Evolutionary conservation across 2,888 invertebrate genomes (phyloP).

Genomic region (Macaria liturata): DNA sequence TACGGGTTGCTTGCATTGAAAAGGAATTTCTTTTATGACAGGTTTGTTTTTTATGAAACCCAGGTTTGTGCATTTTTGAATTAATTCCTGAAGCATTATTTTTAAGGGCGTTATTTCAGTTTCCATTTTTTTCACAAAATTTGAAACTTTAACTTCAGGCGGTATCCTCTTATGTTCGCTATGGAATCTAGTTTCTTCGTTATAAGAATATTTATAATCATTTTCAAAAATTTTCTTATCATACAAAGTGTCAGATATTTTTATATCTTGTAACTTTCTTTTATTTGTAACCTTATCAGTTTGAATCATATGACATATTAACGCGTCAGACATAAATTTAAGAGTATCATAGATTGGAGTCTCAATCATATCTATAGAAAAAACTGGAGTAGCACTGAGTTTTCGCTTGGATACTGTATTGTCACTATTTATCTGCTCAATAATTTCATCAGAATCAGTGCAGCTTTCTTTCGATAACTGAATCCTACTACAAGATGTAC

Average conservation of each 20-base stretch:
- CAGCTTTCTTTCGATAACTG: conserved; percentile 14
- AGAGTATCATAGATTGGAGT: conserved; percentile 14
- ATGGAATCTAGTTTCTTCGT: too few relatives aligned
- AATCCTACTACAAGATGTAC: conserved; percentile 33
- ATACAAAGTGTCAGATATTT: too few relatives aligned
- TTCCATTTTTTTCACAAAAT: conserved; percentile 57
- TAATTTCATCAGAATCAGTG: conserved; percentile 24
- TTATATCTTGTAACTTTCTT: too few relatives aligned
- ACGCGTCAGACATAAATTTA: not conserved
- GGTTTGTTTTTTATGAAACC: conserved; percentile 38
- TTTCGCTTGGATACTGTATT: conserved; percentile 36
- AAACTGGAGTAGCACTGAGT: conserved; percentile 54
- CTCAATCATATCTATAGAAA: conserved; percentile 51
- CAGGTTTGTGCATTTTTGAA: conserved; percentile 54
- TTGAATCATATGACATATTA: not conserved
- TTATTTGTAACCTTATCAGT: too few relatives aligned
- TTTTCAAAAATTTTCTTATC: too few relatives aligned
- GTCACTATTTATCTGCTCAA: not conserved
- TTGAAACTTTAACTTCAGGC: conserved; percentile 56
- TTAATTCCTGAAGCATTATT: conserved; percentile 56
- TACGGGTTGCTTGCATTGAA: conserved; percentile 20
- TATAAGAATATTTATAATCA: too few relatives aligned
- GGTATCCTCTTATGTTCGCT: conserved; percentile 33
- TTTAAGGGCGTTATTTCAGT: conserved; percentile 64
- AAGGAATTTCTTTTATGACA: conserved; percentile 27